These are phyloP conservation scores for Corythornis cristatus DNA, from an alignment of 2,113 vertebrate genomes.

Conservation along the genomic window DNA sequence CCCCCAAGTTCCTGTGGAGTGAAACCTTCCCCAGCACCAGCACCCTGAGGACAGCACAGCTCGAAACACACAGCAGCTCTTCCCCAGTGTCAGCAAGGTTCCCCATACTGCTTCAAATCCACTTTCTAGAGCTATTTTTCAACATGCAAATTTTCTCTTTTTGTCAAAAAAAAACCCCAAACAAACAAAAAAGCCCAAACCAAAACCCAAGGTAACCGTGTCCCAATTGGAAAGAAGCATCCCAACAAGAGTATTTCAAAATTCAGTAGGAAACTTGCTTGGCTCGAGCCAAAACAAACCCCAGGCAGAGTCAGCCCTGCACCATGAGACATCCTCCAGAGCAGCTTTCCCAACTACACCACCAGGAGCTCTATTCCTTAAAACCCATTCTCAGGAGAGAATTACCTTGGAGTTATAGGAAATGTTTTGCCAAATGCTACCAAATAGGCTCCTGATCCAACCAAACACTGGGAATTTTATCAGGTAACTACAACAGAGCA, in stretches of 20 bases:
- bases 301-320: neutral
- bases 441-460: neutral
- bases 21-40: neutral
- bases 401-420: neutral
- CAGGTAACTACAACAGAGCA: neutral
- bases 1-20: constrained; percentile 44
- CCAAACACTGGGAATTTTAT: rapidly evolving
- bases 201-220: neutral
- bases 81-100: rapidly evolving
- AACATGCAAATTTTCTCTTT: neutral
- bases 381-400: neutral
- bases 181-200: neutral
- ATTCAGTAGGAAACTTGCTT: neutral
- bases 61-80: neutral
- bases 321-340: rapidly evolving
- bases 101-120: neutral
- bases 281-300: neutral
- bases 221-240: neutral
- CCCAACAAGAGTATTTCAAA: neutral
- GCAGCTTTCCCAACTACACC: neutral
- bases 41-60: neutral
- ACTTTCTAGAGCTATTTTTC: neutral
- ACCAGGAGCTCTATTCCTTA: rapidly evolving
- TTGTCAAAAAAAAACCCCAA: neutral
- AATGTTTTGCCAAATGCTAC: neutral